Conservation (phyloP, 2,113 vertebrate genomes). For the Megaleporinus macrocephalus region DNA sequence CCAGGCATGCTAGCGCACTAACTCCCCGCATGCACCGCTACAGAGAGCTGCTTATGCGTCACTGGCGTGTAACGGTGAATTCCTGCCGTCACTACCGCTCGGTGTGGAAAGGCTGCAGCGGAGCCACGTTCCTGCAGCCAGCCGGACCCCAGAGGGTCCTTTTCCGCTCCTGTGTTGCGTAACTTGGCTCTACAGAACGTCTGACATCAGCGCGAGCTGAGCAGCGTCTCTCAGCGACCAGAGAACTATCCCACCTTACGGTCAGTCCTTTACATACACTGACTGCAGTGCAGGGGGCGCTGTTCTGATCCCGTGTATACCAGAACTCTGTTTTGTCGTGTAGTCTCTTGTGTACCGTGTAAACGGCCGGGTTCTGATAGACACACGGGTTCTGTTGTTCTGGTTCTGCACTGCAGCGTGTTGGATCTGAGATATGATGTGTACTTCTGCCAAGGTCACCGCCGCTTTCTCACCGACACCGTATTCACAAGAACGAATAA, state of each 20-base stretch:
- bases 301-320: not conserved
- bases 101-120: slow-evolving; percentile 23
- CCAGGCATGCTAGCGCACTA: slow-evolving; percentile 5
- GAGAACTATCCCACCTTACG: too few species aligned
- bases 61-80: slow-evolving; percentile 8
- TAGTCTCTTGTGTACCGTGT: not conserved
- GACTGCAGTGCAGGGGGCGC: not conserved
- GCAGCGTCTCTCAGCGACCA: too few species aligned
- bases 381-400: not conserved
- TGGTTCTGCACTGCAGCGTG: not conserved
- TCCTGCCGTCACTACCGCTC: not conserved
- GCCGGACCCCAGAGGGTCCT: slow-evolving; percentile 18
- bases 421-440: too few species aligned
- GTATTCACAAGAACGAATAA: too few species aligned
- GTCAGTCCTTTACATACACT: too few species aligned
- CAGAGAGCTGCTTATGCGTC: slow-evolving; percentile 33
- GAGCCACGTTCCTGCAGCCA: slow-evolving; percentile 15
- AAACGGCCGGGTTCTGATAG: too few species aligned
- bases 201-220: slow-evolving; percentile 26
- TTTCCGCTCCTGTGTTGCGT: slow-evolving; percentile 43
- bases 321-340: too few species aligned
- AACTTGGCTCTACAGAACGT: slow-evolving; percentile 34
- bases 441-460: too few species aligned
- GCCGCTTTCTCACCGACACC: too few species aligned
- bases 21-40: not conserved